Percentiles rank a stretch among this genome's conserved stretches.
These are phyloP conservation scores for Crossocerus cetratus DNA, from an alignment of 2,888 invertebrate genomes.

Conservation along the genomic window DNA sequence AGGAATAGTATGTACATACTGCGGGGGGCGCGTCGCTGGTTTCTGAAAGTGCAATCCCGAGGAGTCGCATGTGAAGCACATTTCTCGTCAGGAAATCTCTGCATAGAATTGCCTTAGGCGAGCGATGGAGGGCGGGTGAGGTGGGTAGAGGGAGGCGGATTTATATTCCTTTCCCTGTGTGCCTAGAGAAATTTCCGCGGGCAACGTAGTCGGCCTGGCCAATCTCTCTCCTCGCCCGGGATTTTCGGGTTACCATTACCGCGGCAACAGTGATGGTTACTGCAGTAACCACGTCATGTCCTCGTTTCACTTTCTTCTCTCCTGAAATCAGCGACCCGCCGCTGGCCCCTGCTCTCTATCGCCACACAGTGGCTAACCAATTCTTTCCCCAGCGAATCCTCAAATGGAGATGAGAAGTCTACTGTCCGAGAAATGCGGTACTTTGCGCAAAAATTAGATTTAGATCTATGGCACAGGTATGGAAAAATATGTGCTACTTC, in stretches of 20 bases:
- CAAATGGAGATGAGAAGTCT: too few species aligned
- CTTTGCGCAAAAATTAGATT: too few species aligned
- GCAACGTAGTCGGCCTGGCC: conserved; percentile 17
- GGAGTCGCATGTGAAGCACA: not conserved
- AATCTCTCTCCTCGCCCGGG: conserved; percentile 14
- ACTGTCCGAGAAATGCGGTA: too few species aligned
- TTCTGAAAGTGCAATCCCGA: conserved; percentile 28
- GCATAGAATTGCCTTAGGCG: not conserved
- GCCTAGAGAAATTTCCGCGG: conserved; percentile 18
- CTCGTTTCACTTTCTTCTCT: not conserved
- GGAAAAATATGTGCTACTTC: too few species aligned
- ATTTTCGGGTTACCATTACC: conserved; percentile 9
- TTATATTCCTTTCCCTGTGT: not conserved
- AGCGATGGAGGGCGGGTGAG: not conserved
- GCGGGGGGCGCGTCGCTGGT: not conserved
- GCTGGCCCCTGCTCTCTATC: not conserved
- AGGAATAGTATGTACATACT: too few species aligned
- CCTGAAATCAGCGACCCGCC: conserved; percentile 30
- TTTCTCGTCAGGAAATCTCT: conserved; percentile 39
- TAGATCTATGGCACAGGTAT: too few species aligned
- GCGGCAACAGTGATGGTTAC: conserved; percentile 27
- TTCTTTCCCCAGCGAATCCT: too few species aligned
- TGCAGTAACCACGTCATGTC: not conserved
- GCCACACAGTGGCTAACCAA: too few species aligned
- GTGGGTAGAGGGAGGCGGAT: too few species aligned